Evolutionary conservation across 2,888 invertebrate species (phyloP), one percentile per base, ranked within the genome.

Genomic region (Heliconius cydno): DNA sequence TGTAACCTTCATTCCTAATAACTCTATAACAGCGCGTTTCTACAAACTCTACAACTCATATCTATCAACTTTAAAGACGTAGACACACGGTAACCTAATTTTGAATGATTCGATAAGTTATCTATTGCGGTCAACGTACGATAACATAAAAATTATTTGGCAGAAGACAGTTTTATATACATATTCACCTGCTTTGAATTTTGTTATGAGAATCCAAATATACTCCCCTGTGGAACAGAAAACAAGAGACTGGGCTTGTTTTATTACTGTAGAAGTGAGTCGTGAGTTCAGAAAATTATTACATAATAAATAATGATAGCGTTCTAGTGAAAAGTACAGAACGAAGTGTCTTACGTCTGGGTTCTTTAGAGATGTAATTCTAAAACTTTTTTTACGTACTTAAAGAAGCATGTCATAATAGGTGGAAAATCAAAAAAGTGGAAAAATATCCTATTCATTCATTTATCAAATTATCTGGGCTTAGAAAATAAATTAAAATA

Each of bases 81-180:
- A 57, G 71, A 71, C 70, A 71, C 86, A 86, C 84, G 80, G 84
- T 89, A 86, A 91, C 92, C 91, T 81, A 91, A 88, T 91, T 92
- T 86, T 85, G 66, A 81, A 38, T 82, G 85, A 84, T 92, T 91
- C 68, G 89, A 91, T 92, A 90, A 68, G 78, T n/a, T 83, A 84
- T 86, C 83, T 86, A 88, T 86, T 87, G 87, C 87, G 91, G 92
- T 90, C 92, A 91, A 86, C 86, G 92, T 76, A 89, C 92, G 92
- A 92, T 92, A 91, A 78, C 57, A 60, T 63, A 80, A 76, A 79
- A 73, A 77, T 60, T 63, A 81, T 77, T 77, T 57, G 79, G 82
- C 78, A 74, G 80, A 67, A 76, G 67, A 79, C 41, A 25, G 34
- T 38, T 72, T 63, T 72, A 41, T 30, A 52, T 34, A 34, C 34